These are phyloP conservation scores for Pempheris klunzingeri DNA, from an alignment of 2,797 vertebrate species.

Conservation along the genomic window DNA sequence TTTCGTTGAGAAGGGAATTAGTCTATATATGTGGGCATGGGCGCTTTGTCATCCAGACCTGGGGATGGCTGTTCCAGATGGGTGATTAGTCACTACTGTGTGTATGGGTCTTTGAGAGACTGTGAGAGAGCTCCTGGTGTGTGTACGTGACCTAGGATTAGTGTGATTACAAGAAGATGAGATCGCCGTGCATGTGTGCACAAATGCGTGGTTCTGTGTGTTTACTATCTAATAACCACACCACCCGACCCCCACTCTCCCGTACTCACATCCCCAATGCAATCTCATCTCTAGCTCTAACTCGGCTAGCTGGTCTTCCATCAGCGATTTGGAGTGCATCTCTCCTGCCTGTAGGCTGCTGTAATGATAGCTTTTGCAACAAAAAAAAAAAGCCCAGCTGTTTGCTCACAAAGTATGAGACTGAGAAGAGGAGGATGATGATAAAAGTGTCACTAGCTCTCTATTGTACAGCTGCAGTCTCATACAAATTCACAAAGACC, in stretches of 20 bases:
- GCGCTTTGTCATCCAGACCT: conserved; percentile 73
- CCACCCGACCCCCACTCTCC: neutral
- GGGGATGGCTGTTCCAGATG: conserved; percentile 75
- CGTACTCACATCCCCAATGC: conserved; percentile 31
- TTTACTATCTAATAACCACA: conserved; percentile 53
- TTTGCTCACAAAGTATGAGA: conserved; percentile 74
- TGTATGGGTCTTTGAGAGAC: conserved; percentile 54
- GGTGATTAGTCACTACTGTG: conserved; percentile 77
- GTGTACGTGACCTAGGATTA: conserved; percentile 57
- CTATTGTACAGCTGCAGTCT: conserved; percentile 71
- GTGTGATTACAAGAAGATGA: conserved; percentile 58
- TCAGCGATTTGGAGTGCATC: conserved; percentile 68
- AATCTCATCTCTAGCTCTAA: conserved; percentile 67
- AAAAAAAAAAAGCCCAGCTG: conserved; percentile 69
- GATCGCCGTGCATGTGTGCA: conserved; percentile 36
- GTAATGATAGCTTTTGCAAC: conserved; percentile 71
- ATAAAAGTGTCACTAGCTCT: conserved; percentile 63
- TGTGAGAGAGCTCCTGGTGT: conserved; percentile 34
- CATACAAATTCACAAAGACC: conserved; percentile 57
- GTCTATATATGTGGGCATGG: conserved; percentile 76
- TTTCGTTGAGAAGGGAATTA: conserved; percentile 77
- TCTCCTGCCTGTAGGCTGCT: conserved; percentile 70
- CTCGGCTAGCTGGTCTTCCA: conserved; percentile 68
- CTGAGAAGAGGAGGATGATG: conserved; percentile 41
- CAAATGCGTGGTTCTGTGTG: conserved; percentile 27